Evolutionary conservation across 2,888 invertebrate genomes (phyloP).

Genomic region (Teleogryllus oceanicus): DNA sequence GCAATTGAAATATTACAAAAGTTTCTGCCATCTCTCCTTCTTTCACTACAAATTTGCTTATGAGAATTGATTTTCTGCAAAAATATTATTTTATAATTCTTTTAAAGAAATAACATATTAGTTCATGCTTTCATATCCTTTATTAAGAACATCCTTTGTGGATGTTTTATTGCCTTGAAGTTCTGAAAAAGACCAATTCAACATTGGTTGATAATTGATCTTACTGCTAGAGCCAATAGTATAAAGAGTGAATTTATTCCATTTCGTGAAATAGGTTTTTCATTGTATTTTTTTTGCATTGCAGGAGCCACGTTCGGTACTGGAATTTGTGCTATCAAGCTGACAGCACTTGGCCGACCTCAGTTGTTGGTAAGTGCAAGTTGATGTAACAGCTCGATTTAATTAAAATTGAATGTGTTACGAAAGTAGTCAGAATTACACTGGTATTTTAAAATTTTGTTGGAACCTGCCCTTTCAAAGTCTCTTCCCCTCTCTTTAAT

Average conservation of each 20-base stretch:
- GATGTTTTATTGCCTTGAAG: slow-evolving; percentile 18
- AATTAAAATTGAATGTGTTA: too few species aligned
- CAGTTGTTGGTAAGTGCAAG: slow-evolving; percentile 77
- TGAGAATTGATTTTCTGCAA: not conserved
- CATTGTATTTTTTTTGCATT: slow-evolving; percentile 43
- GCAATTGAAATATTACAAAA: too few species aligned
- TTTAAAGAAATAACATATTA: not conserved
- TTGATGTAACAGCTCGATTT: not conserved
- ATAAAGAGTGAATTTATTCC: not conserved
- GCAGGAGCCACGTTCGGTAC: slow-evolving; percentile 88
- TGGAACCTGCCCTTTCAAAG: too few species aligned
- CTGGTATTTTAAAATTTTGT: too few species aligned
- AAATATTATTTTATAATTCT: not conserved
- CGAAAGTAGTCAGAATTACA: too few species aligned
- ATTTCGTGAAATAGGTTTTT: not conserved
- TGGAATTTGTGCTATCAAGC: slow-evolving; percentile 94
- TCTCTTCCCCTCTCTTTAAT: too few species aligned
- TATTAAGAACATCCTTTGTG: not conserved
- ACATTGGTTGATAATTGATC: not conserved
- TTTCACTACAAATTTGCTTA: not conserved
- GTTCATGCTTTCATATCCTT: not conserved
- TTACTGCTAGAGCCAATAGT: not conserved
- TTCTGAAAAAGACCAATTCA: slow-evolving; percentile 1
- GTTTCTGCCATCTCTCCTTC: not conserved
- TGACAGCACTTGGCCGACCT: slow-evolving; percentile 95